Base-by-base conservation (phyloP, 35 echinoderm and acorn worm species). In the Amphiura filiformis region DNA sequence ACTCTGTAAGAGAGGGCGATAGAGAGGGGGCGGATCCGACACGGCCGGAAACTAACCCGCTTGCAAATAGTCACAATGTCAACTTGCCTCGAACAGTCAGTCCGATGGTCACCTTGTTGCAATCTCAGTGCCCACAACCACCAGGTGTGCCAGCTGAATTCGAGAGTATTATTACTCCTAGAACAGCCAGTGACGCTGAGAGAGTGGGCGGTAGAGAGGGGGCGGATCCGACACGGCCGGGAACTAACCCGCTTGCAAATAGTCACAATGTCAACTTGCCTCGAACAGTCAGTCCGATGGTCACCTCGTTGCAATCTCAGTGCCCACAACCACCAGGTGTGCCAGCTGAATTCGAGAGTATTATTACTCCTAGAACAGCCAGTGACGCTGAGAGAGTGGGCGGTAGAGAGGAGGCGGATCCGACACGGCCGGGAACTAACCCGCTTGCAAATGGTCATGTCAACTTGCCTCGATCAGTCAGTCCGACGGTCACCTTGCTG, bases 401-500 rank as follows among this genome's bases (percentile, higher is more conserved):
- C 49, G 83, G 26, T n/a, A 34, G 35, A 32, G 83, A 85, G 20
- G 23, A 34, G 26, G 36, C 38, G 35, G 79, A 81, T 14, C 30
- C 79, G n/a, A 36, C 20, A 31, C 64, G 23, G 32, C 83, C 83
- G 7, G 83, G 65, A 35, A 36, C 65, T 2, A 28, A 32, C 64
- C 47, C 13, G 13, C 49, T 38, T 34, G 49, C 83, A 0, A 61
- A 85, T 15, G 83, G 56, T 13, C 64, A 85, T 65, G 64, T 34
- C 56, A 37, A 61, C 28, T 37, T 85, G 17, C 83, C 83, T 17
- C 31, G 83, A 15, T 65, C 83, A n/a, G 83, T 85, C 83, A 85
- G 83, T 85, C 83, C 83, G 44, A 85, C 83, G 5, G 83, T 85
- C 47, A 85, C 83, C 13, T 36, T 85, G 64, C 37, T 85, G n/a